Evolutionary conservation across 2,797 vertebrate genomes (phyloP), one percentile per base, ranked within the genome.

Genomic region (Tapirus indicus): DNA sequence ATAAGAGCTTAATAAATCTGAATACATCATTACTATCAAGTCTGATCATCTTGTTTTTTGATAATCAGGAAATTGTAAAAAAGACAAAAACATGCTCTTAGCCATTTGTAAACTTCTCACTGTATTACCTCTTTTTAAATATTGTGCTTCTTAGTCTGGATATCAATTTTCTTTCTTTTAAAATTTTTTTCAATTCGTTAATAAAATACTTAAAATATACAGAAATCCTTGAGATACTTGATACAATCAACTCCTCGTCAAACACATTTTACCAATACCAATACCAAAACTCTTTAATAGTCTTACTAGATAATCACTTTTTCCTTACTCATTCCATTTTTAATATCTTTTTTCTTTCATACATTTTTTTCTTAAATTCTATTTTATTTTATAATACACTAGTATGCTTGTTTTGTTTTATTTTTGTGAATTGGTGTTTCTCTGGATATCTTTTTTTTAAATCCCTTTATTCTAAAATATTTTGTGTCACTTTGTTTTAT

Each of bases 341-440:
- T 87, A 92, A n/a, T 80, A 79, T 32, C 62, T 56, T 52, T 95
- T 86, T 85, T 23, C 32, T 11, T 87, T 35, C 68, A 62, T 66
- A 62, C 3, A 78, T 69, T 92, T 87, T 85, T 96, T 92, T 38
- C 47, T 94, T 87, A 74, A 78, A 87, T 52, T 91, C 52, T 54
- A 38, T 79, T 87, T 82, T 82, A 54, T 71, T n/a, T 80, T 89
- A n/a, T 90, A 44, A 41, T 87, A 87, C 13, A 74, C 82, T 82
- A 91, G 68, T 52, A 75, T 79, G 23, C 32, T 9, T 72, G 23
- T 74, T 78, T 74, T 86, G 41, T 88, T 94, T 75, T 80, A 38
- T 18, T 71, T 92, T 35, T 64, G 38, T 85, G 66, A 92, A 79
- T 44, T 77, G 27, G 23, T 54, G 16, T 54, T 77, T 54, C 27